These are phyloP conservation scores for Ophion ellenae DNA, from an alignment of 2,888 invertebrate genomes.

Conservation along the genomic window DNA sequence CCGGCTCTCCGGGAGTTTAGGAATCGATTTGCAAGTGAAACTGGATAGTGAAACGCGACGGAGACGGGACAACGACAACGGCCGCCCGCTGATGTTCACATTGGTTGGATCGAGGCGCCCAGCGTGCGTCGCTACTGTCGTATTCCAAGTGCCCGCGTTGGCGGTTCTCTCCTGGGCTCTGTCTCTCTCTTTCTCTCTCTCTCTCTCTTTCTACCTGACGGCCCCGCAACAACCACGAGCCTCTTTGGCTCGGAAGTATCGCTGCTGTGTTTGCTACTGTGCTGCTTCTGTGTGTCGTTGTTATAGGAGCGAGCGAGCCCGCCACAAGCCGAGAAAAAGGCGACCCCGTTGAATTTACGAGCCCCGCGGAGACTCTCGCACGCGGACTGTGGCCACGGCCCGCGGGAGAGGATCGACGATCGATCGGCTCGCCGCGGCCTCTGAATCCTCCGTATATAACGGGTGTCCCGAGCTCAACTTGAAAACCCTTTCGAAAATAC, in stretches of 20 bases:
- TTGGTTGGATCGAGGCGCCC: slow-evolving; percentile 43
- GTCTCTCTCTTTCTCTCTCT: not conserved
- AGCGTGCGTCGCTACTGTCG: slow-evolving; percentile 56
- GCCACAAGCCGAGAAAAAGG: slow-evolving; percentile 63
- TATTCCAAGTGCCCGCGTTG: slow-evolving; percentile 32
- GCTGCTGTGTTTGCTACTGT: slow-evolving; percentile 32
- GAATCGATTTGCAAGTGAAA: slow-evolving; percentile 81
- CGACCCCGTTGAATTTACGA: slow-evolving; percentile 78
- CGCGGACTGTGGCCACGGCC: slow-evolving; percentile 49
- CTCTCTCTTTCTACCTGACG: slow-evolving; percentile 12
- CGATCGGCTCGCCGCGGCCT: slow-evolving; percentile 69
- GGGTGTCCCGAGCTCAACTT: slow-evolving; percentile 66
- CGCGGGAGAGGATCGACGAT: slow-evolving; percentile 74
- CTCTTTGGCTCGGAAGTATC: slow-evolving; percentile 24
- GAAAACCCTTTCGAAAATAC: not conserved
- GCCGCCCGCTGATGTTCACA: slow-evolving; percentile 51
- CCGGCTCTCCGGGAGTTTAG: slow-evolving; percentile 74
- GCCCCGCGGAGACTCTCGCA: slow-evolving; percentile 61
- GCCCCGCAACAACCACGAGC: slow-evolving; percentile 45
- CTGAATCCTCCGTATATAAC: slow-evolving; percentile 71
- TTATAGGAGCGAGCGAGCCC: slow-evolving; percentile 53
- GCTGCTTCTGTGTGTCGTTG: slow-evolving; percentile 52
- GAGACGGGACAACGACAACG: slow-evolving; percentile 41
- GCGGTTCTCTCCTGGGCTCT: slow-evolving; percentile 37
- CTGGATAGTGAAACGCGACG: slow-evolving; percentile 70